Evolutionary conservation across 2,797 vertebrate species (phyloP), one percentile per base, ranked within the genome.

Genomic region (Scyliorhinus canicula): DNA sequence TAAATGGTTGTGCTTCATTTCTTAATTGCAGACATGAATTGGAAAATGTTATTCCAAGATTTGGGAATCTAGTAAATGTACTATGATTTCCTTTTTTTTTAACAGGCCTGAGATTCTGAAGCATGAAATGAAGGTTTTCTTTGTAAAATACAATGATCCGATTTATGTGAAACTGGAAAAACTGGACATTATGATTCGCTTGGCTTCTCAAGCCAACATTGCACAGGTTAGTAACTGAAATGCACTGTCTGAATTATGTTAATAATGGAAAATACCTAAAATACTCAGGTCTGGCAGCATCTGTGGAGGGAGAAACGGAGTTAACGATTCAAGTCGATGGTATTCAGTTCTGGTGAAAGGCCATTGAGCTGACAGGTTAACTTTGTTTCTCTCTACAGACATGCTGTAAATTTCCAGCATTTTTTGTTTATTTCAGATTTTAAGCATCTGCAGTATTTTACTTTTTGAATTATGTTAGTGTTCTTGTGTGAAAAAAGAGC

Each of bases 101-200:
- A 24, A n/a, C 95, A 99, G 99, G 95, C 99, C 99, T 0, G 99
- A 99, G 97, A 99, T 99, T 96, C 97, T 99, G 96, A 99, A 99
- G 97, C 99, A 99, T 0, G 99, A 99, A 97, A 99, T 99, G 99
- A 99, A 99, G 96, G 99, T 99, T 95, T 99, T 99, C 96, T 99
- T 99, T 74, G 99, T 99, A 26, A 99, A 99, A 96, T 99, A 99
- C 96, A 99, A 99, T 0, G 99, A 99, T 96, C 99, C 99, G 2
- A 99, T 99, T 96, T 99, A 99, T 0, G 98, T 99, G 96, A 99
- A 99, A 96, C 97, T 99, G 96, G 99, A 99, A 97, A 99, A 99
- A 95, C 97, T 99, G 97, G 99, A 99, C 97, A 99, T 99, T 96
- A 99, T 99, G 99, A 99, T 99, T 96, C 98, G 99, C 84, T 96